Evolutionary conservation across 1,140 invertebrate genomes (phyloP).

Genomic region (Ceratina calcarata): DNA sequence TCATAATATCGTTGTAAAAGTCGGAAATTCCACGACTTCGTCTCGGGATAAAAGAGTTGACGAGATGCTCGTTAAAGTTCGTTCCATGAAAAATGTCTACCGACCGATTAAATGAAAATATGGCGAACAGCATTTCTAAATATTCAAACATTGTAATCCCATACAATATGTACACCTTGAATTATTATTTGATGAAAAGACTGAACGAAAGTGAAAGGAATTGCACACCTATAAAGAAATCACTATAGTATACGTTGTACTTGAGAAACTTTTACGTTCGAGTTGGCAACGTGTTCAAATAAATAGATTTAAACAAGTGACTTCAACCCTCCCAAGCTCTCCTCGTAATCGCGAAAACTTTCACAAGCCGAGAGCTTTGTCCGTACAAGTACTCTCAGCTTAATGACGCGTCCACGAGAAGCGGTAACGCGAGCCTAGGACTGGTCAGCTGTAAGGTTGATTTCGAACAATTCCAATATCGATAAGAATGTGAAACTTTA

Average conservation of each 20-base stretch:
- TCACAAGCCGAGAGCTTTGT: background rate
- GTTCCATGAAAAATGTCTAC: slow-evolving; percentile 9
- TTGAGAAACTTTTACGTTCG: too few species aligned
- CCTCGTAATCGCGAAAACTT: background rate
- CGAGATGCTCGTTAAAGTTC: slow-evolving; percentile 1
- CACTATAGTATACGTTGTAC: too few species aligned
- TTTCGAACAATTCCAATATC: slow-evolving; percentile 63
- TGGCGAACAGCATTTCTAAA: too few species aligned
- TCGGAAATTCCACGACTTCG: slow-evolving; percentile 29
- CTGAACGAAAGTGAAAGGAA: too few species aligned
- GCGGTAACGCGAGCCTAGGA: background rate
- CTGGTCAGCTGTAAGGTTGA: background rate
- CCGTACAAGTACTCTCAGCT: slow-evolving; percentile 4
- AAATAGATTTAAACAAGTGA: background rate
- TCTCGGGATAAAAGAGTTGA: slow-evolving; percentile 25
- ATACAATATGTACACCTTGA: too few species aligned
- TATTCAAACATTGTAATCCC: too few species aligned
- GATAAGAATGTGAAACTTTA: slow-evolving; percentile 31
- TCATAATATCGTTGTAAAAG: slow-evolving; percentile 46
- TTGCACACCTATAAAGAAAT: too few species aligned
- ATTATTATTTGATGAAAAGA: too few species aligned
- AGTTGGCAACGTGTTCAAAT: background rate
- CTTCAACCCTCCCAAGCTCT: background rate
- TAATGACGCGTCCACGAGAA: slow-evolving; percentile 12
- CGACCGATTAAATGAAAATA: background rate